A percentile compares a stretch with the other conserved stretches of the same genome.
Conservation (phyloP, 2,797 vertebrate species). For the Rachycentron canadum region DNA sequence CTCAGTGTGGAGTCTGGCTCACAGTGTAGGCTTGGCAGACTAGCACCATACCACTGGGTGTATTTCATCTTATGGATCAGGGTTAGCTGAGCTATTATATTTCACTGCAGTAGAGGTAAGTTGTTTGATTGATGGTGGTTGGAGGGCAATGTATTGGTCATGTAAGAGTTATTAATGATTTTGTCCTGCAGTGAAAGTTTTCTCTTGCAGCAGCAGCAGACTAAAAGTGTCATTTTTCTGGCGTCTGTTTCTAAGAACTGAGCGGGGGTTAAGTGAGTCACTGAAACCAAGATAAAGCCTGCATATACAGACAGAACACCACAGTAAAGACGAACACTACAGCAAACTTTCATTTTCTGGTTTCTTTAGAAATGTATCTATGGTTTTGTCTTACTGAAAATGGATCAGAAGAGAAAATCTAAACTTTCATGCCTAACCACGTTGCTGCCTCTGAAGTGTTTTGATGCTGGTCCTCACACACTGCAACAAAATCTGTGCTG, state of each 20-base stretch:
- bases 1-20: conserved; percentile 1
- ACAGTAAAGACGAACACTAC: conserved; percentile 29
- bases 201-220: conserved; percentile 37
- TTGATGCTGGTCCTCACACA: conserved; percentile 10
- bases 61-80: conserved; percentile 32
- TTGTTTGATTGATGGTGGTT: conserved; percentile 23
- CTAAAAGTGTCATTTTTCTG: conserved; percentile 1
- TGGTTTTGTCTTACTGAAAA: conserved; percentile 18
- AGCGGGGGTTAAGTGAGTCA: conserved; percentile 56
- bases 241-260: conserved; percentile 52
- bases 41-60: conserved; percentile 6
- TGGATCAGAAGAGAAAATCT: conserved; percentile 46
- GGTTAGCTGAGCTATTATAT: conserved; percentile 11
- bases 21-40: conserved; percentile 6
- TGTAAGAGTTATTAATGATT: conserved; percentile 23
- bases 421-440: conserved; percentile 60
- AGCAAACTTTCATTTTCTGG: conserved; percentile 47
- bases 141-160: conserved; percentile 6
- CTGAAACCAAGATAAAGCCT: conserved; percentile 52
- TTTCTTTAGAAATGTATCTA: conserved; percentile 58
- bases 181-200: conserved; percentile 20
- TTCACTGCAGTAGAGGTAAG: conserved; percentile 28
- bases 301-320: conserved; percentile 24
- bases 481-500: conserved; percentile 30
- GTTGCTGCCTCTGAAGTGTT: conserved; percentile 37